Evolutionary conservation across 2,797 vertebrate genomes (phyloP), one percentile per base, ranked within the genome.

Genomic region (Cetoscarus ocellatus): DNA sequence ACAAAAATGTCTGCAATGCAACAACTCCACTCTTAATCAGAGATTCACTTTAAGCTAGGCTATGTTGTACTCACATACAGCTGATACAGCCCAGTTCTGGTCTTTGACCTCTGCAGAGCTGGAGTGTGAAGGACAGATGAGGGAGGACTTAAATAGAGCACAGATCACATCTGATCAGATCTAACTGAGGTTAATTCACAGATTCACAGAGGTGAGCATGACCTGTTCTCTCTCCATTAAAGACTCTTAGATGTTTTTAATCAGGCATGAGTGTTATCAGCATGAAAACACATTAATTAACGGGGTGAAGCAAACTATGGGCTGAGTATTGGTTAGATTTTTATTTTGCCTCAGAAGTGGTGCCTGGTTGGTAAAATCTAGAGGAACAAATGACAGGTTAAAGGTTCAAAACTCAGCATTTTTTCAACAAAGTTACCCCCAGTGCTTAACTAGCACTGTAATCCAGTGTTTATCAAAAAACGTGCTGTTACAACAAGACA

Each of bases 251-350:
- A 39, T 36, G 34, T 15, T 53, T 72, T 65, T 61, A 71, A 76
- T 83, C 80, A 84, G 73, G 62, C 40, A 14, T 51, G 35, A 52
- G 50, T 55, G 65, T 53, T 70, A 49, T 60, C 42, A 70, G 73
- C 72, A 80, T 70, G 45, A 67, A 61, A 61, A 70, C 38, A 63
- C 40, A 54, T 43, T 53, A 72, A 75, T 81, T 81, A 81, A 80
- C 62, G 52, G 61, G 71, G 34, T 59, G 73, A 51, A 12, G 67
- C 61, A 80, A 88, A 86, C 82, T 69, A 77, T 36, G 58, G 54
- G 49, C 45, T 67, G 55, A 70, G 48, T 27, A 61, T 27, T 14
- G n/a, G 14, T 51, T 38, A 67, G 27, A 27, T 27, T 27, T 65
- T 78, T 18, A 61, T 79, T 35, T 74, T 17, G 19, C 0, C 27